A percentile compares a stretch with the other conserved stretches of the same genome.
Conservation (phyloP, 2,113 vertebrate species). For the Hemicordylus capensis region DNA sequence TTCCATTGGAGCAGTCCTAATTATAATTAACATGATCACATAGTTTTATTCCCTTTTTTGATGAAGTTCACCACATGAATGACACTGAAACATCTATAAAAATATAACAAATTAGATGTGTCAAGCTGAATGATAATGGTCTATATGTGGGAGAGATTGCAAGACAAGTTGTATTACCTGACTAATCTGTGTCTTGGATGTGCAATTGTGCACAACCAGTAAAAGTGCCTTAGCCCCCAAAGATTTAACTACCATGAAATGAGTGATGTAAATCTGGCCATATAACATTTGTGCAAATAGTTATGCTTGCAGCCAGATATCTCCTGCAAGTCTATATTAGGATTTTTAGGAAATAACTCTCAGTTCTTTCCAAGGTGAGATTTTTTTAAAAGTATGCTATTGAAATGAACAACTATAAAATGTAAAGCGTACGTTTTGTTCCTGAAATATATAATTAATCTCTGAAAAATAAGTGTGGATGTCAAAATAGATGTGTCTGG, state of each 20-base stretch:
- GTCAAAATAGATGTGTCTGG: too few species aligned
- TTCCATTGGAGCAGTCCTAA: conserved; percentile 18
- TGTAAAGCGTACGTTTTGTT: rapidly evolving
- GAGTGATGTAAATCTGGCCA: conserved; percentile 5
- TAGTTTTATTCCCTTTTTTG: conserved; percentile 36
- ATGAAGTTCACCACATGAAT: conserved; percentile 30
- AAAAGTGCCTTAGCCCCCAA: neutral
- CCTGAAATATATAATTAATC: neutral
- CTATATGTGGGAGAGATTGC: conserved; percentile 22
- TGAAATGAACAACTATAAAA: conserved; percentile 8
- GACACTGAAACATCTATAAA: conserved; percentile 27
- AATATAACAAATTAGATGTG: conserved; percentile 33
- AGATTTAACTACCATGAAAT: conserved; percentile 2
- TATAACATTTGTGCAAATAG: rapidly evolving
- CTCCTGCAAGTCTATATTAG: rapidly evolving
- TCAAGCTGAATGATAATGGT: neutral
- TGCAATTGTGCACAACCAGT: conserved; percentile 8
- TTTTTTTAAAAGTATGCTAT: neutral
- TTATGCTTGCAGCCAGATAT: neutral
- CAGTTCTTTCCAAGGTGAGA: neutral
- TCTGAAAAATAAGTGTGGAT: neutral
- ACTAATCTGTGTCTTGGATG: neutral
- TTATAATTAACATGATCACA: conserved; percentile 37
- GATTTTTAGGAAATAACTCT: neutral
- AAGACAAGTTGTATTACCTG: conserved; percentile 14